These are phyloP conservation scores for Eupithecia tripunctaria DNA, from an alignment of 2,888 invertebrate genomes.

Conservation along the genomic window DNA sequence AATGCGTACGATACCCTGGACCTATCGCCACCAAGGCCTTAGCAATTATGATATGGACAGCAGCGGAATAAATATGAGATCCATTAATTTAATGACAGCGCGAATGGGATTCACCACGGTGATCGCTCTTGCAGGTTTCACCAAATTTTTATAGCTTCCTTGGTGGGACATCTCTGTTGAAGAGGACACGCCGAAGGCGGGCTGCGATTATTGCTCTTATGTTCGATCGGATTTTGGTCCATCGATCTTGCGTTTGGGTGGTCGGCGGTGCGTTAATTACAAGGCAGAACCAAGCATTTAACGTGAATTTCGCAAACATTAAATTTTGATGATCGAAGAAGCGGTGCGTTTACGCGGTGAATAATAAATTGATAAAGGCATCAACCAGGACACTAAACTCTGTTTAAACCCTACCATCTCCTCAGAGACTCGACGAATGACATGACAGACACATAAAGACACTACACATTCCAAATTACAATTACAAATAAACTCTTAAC, in stretches of 20 bases:
- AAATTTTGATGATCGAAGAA: conserved; percentile 73
- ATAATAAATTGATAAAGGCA: conserved; percentile 75
- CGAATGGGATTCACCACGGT: conserved; percentile 67
- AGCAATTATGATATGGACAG: conserved; percentile 40
- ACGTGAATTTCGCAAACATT: conserved; percentile 80
- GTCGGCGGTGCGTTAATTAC: conserved; percentile 80
- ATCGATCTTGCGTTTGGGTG: conserved; percentile 75
- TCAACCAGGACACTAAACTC: conserved; percentile 49
- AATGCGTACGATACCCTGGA: conserved; percentile 59
- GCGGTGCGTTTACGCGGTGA: conserved; percentile 73
- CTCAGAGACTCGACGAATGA: conserved; percentile 10
- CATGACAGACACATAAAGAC: not conserved
- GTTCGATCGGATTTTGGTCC: conserved; percentile 68
- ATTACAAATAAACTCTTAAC: conserved; percentile 57
- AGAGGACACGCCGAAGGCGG: conserved; percentile 66
- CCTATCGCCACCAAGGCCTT: conserved; percentile 56
- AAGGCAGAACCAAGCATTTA: conserved; percentile 77
- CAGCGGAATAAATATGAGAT: conserved; percentile 52
- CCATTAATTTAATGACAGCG: conserved; percentile 69
- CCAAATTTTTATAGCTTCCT: conserved; percentile 56
- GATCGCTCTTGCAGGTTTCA: conserved; percentile 63
- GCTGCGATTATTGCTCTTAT: conserved; percentile 71
- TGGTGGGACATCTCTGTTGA: conserved; percentile 63
- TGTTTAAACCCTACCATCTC: conserved; percentile 32
- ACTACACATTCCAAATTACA: conserved; percentile 39